A percentile compares a stretch with the other conserved stretches of the same genome.
These are phyloP conservation scores for Atherinosoma microstoma DNA, from an alignment of 2,797 vertebrate species.

Conservation along the genomic window DNA sequence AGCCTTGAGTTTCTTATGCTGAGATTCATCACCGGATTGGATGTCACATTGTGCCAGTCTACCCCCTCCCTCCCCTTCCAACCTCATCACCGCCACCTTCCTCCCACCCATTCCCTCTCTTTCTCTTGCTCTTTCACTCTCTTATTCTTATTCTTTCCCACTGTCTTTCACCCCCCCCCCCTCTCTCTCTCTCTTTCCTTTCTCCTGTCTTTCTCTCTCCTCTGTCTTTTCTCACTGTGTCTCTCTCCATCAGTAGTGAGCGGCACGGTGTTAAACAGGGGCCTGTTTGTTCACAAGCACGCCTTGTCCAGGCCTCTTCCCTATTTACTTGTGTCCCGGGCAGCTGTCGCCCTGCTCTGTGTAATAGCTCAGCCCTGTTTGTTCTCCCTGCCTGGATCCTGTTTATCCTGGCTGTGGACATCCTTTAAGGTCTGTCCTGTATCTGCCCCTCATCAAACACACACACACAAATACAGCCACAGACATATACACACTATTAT, in stretches of 20 bases:
- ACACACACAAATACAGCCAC: constrained; percentile 46
- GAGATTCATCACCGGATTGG: constrained; percentile 91
- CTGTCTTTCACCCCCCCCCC: constrained; percentile 27
- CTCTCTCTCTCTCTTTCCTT: constrained; percentile 63
- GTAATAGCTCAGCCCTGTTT: constrained; percentile 79
- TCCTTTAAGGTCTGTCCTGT: constrained; percentile 78
- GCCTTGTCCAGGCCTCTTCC: constrained; percentile 84
- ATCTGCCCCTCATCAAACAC: constrained; percentile 77
- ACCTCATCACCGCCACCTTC: not conserved
- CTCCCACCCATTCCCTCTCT: constrained; percentile 36
- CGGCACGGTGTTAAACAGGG: constrained; percentile 78
- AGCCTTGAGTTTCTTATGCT: constrained; percentile 92
- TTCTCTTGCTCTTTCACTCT: constrained; percentile 73
- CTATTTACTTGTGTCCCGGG: constrained; percentile 84
- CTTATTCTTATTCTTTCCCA: constrained; percentile 74
- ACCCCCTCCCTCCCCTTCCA: constrained; percentile 24
- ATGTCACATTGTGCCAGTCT: constrained; percentile 82
- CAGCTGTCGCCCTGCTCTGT: constrained; percentile 83
- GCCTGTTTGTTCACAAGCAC: constrained; percentile 88
- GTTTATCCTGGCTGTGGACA: constrained; percentile 81
- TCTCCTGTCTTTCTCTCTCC: constrained; percentile 65
- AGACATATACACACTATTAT: constrained; percentile 65
- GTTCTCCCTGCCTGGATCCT: constrained; percentile 78
- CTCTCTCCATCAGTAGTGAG: constrained; percentile 70
- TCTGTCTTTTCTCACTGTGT: constrained; percentile 70